A percentile compares a stretch with the other conserved stretches of the same genome.
Conservation (phyloP, 2,113 vertebrate species). For the Daubentonia madagascariensis region DNA sequence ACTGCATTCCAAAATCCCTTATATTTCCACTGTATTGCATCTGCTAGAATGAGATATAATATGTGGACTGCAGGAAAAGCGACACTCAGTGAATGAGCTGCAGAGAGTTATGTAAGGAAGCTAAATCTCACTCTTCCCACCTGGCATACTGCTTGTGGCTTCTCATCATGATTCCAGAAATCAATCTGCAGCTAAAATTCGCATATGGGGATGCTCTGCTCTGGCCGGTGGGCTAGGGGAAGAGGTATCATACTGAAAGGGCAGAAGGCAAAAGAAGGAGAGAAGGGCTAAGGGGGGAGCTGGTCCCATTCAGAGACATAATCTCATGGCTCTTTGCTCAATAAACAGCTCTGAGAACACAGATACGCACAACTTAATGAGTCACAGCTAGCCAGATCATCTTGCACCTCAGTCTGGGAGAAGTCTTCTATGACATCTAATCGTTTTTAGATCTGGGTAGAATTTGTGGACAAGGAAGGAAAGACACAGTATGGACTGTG, state of each 20-base stretch:
- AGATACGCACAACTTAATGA: neutral
- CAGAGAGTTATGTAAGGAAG: constrained; percentile 39
- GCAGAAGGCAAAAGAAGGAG: neutral
- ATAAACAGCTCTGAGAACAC: neutral
- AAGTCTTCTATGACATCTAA: neutral
- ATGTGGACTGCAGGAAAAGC: constrained; percentile 64
- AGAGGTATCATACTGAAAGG: neutral
- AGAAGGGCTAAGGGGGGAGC: neutral
- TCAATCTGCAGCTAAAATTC: neutral
- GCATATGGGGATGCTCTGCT: neutral
- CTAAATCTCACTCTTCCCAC: constrained; percentile 48
- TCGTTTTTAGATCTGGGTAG: neutral
- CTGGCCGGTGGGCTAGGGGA: neutral
- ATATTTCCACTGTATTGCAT: constrained; percentile 73
- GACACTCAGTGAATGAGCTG: constrained; percentile 66
- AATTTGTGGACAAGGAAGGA: neutral
- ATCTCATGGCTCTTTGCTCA: neutral
- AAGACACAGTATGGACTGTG: neutral
- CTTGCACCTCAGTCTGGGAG: rapidly evolving
- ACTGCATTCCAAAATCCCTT: constrained; percentile 72
- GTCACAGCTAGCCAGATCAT: too few species aligned
- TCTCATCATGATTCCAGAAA: neutral
- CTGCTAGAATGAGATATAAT: constrained; percentile 81
- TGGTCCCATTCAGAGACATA: rapidly evolving
- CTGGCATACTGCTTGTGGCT: neutral